Base-by-base conservation (phyloP, 2,113 vertebrate genomes). In the Bothrops jararaca region DNA sequence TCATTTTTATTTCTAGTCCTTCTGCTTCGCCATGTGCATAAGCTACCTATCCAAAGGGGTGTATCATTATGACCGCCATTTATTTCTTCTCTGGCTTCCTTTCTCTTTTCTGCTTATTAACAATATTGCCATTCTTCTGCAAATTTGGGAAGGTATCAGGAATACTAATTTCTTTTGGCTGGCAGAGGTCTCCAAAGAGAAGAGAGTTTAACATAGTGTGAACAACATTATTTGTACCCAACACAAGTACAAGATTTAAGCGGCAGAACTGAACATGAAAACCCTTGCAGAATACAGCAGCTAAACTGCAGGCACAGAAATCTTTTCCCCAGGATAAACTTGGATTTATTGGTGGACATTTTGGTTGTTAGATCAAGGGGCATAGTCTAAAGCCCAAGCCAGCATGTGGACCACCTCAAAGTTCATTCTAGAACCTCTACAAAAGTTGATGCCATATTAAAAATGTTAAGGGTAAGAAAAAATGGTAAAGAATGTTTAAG, bases 21-120 rank as follows among this genome's bases (percentile, higher is more conserved):
- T 9, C 11, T n/a, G 12, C 8, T 60, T 39, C 34, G 10, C 53
- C 9, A 54, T 57, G 53, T 57, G 20, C 39, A n/a, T 50, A 48
- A 34, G 26, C 7, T 29, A 22, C 10, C 56, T 93, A 94, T 93
- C 26, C 12, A 89, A 57, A 20, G 7, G 91, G 92, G 15, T 91
- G 24, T 57, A 86, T 54, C 54, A 24, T 93, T 90, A 94, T 92
- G 39, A 93, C 24, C 64, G 15, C 0, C 24, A 52, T 29, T 1
- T 7, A 80, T 74, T 86, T 90, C 58, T n/a, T 86, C 89, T 56
- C 85, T 93, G 54, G 64, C 18, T 80, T 96, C 88, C 22, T 90
- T 60, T 92, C 4, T 95, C 91, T 2, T 89, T 95, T 95, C 24
- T 93, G 0, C 94, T 95, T 94, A 94, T 91, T 87, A 90, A 23